These are phyloP conservation scores for Lepisosteus osseus DNA, from an alignment of 2,113 vertebrate species.

Conservation along the genomic window DNA sequence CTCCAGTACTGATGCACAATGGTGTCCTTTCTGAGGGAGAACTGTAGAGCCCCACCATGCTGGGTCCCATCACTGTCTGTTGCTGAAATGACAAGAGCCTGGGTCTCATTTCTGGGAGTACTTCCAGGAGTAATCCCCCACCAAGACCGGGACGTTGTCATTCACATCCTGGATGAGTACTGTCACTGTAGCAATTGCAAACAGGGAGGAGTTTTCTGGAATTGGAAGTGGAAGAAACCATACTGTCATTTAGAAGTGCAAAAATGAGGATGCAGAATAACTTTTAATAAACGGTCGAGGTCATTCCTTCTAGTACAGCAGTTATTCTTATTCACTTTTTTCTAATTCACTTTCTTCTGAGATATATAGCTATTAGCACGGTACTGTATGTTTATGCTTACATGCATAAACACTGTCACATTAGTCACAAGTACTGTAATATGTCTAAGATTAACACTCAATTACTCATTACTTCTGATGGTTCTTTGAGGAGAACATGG, in stretches of 20 bases:
- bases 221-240: background rate
- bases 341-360: too few relatives aligned
- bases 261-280: background rate
- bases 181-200: constrained; percentile 63
- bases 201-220: constrained; percentile 66
- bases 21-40: constrained; percentile 70
- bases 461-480: too few relatives aligned
- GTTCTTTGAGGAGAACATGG: too few relatives aligned
- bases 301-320: background rate
- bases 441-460: too few relatives aligned
- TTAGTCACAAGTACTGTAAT: too few relatives aligned
- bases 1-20: constrained; percentile 72
- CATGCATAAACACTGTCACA: too few relatives aligned
- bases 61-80: constrained; percentile 58
- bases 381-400: too few relatives aligned
- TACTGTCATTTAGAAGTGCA: background rate
- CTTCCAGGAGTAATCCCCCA: constrained; percentile 72
- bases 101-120: constrained; percentile 72
- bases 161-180: constrained; percentile 74
- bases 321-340: background rate
- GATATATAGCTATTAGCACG: too few relatives aligned
- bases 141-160: constrained; percentile 67
- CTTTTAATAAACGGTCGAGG: background rate
- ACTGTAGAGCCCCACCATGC: constrained; percentile 64
- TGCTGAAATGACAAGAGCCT: constrained; percentile 69